Percentiles rank a stretch among this genome's conserved stretches.
phyloP scores from a whole-genome alignment of 2,113 vertebrate genomes.

The Onychostruthus taczanowskii region DNA sequence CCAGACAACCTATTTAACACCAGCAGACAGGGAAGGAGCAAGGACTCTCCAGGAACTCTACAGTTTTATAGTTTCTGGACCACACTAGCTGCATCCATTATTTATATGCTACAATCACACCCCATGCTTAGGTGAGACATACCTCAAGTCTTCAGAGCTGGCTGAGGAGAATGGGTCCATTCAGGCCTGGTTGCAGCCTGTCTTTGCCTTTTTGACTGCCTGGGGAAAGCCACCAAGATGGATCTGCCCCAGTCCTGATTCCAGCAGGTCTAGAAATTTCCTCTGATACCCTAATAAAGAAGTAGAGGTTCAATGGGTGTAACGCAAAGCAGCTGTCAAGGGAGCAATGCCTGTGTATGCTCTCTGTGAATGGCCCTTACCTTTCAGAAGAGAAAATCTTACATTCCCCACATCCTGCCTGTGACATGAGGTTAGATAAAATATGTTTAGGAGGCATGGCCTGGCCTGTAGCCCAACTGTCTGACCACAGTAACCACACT shows the following conservation, averaged over 20 bases:
- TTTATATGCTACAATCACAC: not conserved
- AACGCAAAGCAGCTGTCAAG: not conserved
- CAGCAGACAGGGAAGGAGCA: not conserved
- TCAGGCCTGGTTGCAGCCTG: not conserved
- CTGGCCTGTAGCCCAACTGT: constrained; percentile 29
- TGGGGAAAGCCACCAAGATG: not conserved
- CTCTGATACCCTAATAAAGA: not conserved
- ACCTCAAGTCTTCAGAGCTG: not conserved
- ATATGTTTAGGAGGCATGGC: constrained; percentile 36
- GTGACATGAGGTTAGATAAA: constrained; percentile 24
- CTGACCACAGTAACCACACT: constrained; percentile 29
- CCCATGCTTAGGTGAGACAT: not conserved
- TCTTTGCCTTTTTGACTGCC: not conserved
- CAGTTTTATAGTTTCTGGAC: not conserved
- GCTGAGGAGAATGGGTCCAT: not conserved
- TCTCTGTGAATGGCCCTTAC: not conserved
- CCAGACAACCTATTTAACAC: not conserved
- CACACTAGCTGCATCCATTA: not conserved
- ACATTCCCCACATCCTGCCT: constrained; percentile 30
- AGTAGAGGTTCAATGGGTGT: not conserved
- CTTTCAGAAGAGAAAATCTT: constrained; percentile 20
- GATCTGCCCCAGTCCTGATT: not conserved
- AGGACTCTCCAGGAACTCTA: not conserved
- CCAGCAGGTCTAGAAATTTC: not conserved
- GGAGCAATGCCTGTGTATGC: not conserved